These are phyloP conservation scores for Nothoprocta pentlandii DNA, from an alignment of 2,113 vertebrate species.

Conservation along the genomic window DNA sequence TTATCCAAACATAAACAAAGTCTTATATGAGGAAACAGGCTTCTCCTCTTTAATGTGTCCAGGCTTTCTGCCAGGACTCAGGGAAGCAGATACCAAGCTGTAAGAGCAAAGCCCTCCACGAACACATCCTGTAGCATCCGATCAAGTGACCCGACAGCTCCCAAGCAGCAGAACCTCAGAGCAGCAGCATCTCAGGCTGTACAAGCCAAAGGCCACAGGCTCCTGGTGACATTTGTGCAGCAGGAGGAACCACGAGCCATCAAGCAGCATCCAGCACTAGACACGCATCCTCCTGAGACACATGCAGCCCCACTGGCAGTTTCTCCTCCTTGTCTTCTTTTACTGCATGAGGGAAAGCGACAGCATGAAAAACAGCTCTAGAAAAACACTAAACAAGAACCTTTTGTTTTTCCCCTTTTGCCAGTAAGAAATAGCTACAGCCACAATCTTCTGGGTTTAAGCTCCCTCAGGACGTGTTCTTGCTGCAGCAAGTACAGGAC, in stretches of 20 bases:
- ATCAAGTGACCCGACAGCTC: background rate
- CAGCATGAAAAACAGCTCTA: background rate
- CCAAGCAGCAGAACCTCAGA: background rate
- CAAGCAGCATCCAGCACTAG: background rate
- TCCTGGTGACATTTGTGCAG: background rate
- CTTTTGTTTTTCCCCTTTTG: background rate
- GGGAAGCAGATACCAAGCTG: background rate
- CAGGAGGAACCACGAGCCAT: background rate
- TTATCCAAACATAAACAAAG: too few species aligned
- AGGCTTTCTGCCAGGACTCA: background rate
- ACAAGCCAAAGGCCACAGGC: background rate
- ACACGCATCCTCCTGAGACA: fast-evolving
- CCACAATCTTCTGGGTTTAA: background rate
- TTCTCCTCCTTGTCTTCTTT: background rate
- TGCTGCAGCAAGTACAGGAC: background rate
- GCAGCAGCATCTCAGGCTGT: background rate
- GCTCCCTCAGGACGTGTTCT: background rate
- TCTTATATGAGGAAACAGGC: background rate
- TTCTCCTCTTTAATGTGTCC: background rate
- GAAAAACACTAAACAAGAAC: background rate
- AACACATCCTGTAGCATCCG: background rate
- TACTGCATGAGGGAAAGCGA: background rate
- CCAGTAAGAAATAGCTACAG: background rate
- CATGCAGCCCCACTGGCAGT: fast-evolving
- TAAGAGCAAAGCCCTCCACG: background rate